phyloP scores from a whole-genome alignment of 2,888 invertebrate genomes.

The Strigamia maritima region DNA sequence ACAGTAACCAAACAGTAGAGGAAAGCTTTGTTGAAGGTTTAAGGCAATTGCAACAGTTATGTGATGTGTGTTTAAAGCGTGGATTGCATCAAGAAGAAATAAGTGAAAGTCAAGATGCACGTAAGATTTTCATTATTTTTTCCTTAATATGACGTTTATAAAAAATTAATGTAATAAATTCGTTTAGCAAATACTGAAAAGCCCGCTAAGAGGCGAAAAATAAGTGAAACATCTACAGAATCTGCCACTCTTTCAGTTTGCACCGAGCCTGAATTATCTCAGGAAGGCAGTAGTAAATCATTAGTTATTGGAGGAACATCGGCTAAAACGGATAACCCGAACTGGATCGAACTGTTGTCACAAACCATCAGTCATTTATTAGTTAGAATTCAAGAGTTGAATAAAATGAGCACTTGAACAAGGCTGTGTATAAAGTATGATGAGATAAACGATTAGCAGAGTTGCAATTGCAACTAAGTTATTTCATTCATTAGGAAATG shows the following conservation, averaged over 20 bases:
- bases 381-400: conserved; percentile 20
- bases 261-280: background rate
- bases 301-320: background rate
- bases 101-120: background rate
- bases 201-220: conserved; percentile 25
- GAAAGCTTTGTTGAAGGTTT: background rate
- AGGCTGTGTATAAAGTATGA: background rate
- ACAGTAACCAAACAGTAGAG: background rate
- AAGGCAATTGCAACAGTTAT: conserved; percentile 12
- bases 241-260: background rate
- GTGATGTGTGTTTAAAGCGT: background rate
- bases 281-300: background rate
- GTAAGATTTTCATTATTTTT: background rate
- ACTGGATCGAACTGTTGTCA: conserved; percentile 19
- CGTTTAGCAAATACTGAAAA: background rate
- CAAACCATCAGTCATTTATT: conserved; percentile 25
- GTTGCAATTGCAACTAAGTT: background rate
- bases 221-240: background rate
- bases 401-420: background rate
- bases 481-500: background rate
- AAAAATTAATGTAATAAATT: background rate
- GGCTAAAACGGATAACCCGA: conserved; percentile 1
- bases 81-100: conserved; percentile 9
- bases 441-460: background rate
- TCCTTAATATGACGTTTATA: background rate